phyloP scores from a whole-genome alignment of 53 echinoderm and acorn worm species.

The Apostichopus leukothele region DNA sequence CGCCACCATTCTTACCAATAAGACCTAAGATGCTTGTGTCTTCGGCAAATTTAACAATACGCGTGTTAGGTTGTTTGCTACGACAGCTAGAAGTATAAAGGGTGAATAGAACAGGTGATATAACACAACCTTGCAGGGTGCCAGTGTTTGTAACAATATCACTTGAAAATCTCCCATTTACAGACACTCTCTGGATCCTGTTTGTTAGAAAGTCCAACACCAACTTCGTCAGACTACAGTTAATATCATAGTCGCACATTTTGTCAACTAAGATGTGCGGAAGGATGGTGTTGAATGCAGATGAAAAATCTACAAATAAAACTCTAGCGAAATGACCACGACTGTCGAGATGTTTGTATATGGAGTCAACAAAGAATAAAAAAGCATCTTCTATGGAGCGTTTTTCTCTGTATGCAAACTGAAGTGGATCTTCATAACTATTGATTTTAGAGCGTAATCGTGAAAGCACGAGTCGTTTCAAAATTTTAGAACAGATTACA shows the following conservation, averaged over 20 bases:
- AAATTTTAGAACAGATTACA: background rate
- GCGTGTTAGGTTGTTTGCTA: no score
- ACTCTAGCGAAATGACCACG: background rate
- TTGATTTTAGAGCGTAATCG: background rate
- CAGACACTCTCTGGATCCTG: background rate
- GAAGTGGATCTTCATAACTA: constrained; percentile 4
- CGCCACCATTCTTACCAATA: background rate
- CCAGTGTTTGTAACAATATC: no score
- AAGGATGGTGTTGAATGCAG: background rate
- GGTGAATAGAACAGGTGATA: background rate
- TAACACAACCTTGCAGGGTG: no score
- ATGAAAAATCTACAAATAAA: no score
- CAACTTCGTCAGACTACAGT: no score
- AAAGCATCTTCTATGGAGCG: background rate
- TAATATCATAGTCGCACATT: background rate
- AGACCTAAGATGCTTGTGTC: background rate
- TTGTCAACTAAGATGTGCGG: background rate
- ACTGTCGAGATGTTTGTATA: background rate
- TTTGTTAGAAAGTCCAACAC: background rate
- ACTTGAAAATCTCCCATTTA: no score
- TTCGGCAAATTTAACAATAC: no score
- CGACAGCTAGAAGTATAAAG: no score
- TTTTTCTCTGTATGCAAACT: background rate
- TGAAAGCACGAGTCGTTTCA: constrained; percentile 8
- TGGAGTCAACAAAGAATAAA: background rate